Percentiles rank a stretch among this genome's conserved stretches.
Evolutionary conservation across 1,140 invertebrate species (phyloP).

Genomic region (Zophobas atratus): DNA sequence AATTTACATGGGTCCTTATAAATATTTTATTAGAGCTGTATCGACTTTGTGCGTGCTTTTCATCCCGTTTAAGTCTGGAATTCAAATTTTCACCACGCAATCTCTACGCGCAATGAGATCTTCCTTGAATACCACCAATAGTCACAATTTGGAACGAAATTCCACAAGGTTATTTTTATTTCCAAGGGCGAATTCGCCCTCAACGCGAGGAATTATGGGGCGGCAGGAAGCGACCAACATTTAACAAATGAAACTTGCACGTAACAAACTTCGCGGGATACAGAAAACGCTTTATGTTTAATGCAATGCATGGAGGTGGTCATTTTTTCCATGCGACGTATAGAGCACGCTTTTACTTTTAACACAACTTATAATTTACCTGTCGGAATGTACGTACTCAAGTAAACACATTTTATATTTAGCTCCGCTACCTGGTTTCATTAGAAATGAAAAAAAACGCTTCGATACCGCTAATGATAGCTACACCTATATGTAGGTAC

Average conservation of each 20-base stretch:
- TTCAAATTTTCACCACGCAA: slow-evolving; percentile 37
- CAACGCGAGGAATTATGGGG: neutral
- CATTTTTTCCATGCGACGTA: neutral
- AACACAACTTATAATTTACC: neutral
- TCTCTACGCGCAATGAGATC: slow-evolving; percentile 24
- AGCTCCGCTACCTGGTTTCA: too few relatives aligned
- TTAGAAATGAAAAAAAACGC: too few relatives aligned
- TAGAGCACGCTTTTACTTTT: neutral
- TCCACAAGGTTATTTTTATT: slow-evolving; percentile 25
- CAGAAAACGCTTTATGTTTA: neutral
- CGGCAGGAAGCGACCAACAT: neutral
- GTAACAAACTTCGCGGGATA: neutral
- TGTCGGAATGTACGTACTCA: neutral
- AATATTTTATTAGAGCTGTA: slow-evolving; percentile 43
- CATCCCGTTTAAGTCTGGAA: slow-evolving; percentile 36
- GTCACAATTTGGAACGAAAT: slow-evolving; percentile 26
- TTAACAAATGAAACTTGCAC: neutral
- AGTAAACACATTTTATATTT: neutral
- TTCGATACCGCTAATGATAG: too few relatives aligned
- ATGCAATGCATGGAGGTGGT: neutral
- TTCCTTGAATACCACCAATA: slow-evolving; percentile 7
- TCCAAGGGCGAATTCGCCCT: neutral
- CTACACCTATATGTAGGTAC: too few relatives aligned
- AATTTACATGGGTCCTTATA: slow-evolving; percentile 43
- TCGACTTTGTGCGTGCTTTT: slow-evolving; percentile 42